Evolutionary conservation across 1,140 invertebrate genomes (phyloP).

Genomic region (Pseudomyrmex concolor): DNA sequence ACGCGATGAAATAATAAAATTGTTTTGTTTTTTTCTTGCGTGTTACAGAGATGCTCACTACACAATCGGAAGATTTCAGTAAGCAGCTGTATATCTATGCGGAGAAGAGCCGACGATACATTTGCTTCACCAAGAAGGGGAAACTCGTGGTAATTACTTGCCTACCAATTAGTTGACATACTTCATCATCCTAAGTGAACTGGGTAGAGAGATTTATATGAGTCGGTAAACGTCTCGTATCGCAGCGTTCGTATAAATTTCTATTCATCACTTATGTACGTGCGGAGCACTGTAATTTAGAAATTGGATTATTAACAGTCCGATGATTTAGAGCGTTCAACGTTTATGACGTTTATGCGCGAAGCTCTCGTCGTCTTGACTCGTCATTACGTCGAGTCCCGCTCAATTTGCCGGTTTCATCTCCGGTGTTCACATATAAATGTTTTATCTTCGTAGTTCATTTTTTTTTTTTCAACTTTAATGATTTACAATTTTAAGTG

Average conservation of each 20-base stretch:
- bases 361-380: conserved; percentile 4
- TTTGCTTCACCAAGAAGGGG: conserved; percentile 87
- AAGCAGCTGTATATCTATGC: conserved; percentile 86
- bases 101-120: conserved; percentile 85
- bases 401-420: not conserved
- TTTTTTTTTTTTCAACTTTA: not conserved
- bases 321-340: conserved; percentile 22
- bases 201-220: conserved; percentile 47
- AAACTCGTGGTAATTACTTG: conserved; percentile 85
- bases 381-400: conserved; percentile 17
- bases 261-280: conserved; percentile 37
- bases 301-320: conserved; percentile 26
- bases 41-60: conserved; percentile 86
- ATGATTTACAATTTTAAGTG: not conserved
- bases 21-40: not conserved
- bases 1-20: not conserved
- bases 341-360: not conserved
- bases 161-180: conserved; percentile 63
- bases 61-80: conserved; percentile 85
- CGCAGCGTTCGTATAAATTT: conserved; percentile 39
- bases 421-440: not conserved
- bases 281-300: conserved; percentile 30
- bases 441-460: not conserved
- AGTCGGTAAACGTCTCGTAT: conserved; percentile 35
- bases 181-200: conserved; percentile 49